These are phyloP conservation scores for Lepus americanus DNA, from an alignment of 2,113 vertebrate species.

Conservation along the genomic window DNA sequence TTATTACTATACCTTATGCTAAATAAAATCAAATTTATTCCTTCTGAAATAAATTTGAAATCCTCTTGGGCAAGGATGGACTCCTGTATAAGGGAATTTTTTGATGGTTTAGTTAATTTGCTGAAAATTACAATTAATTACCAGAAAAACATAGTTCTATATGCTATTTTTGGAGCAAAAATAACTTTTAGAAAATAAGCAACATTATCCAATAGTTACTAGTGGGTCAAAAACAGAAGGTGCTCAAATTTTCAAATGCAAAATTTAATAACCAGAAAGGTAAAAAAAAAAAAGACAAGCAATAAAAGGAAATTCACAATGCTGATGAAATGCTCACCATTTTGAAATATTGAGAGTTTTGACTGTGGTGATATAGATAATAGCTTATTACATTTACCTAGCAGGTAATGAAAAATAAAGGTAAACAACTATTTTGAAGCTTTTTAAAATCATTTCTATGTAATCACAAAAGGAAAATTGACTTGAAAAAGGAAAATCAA, in stretches of 20 bases:
- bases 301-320: slow-evolving; percentile 49
- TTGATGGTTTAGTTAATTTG: neutral
- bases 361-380: neutral
- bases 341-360: slow-evolving; percentile 49
- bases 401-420: neutral
- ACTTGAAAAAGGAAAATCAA: neutral
- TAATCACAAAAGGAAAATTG: slow-evolving; percentile 33
- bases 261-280: slow-evolving; percentile 39
- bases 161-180: neutral
- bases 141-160: neutral
- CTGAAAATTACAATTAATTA: slow-evolving; percentile 19
- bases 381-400: neutral
- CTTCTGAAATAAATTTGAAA: neutral
- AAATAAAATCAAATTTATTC: neutral
- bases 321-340: slow-evolving; percentile 7
- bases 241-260: slow-evolving; percentile 28
- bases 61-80: rapidly evolving
- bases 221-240: neutral
- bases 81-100: neutral
- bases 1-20: neutral
- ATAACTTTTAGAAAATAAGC: slow-evolving; percentile 33
- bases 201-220: slow-evolving; percentile 16
- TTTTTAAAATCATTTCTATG: slow-evolving; percentile 55
- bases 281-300: neutral
- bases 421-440: neutral